Percentiles rank a stretch among this genome's conserved stretches.
Conservation (phyloP, 2,797 vertebrate genomes). For the Perdix hodgsoniae region DNA sequence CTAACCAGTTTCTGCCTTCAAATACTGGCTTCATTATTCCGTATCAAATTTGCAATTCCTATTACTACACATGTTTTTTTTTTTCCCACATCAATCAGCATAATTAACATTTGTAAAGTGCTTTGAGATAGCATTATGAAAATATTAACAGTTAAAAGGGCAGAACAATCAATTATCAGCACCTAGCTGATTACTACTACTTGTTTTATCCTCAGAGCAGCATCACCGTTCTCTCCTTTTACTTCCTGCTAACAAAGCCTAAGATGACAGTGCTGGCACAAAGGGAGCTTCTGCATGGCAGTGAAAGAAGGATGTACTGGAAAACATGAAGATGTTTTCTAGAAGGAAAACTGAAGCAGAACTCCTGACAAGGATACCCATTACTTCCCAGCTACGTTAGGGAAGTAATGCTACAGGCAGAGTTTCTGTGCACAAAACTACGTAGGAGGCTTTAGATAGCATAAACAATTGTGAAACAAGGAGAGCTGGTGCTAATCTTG, state of each 20-base stretch:
- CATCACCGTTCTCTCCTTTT: not conserved
- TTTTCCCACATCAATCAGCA: not conserved
- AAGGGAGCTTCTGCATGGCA: not conserved
- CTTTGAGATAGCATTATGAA: slow-evolving; percentile 56
- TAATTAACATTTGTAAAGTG: slow-evolving; percentile 52
- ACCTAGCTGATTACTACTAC: not conserved
- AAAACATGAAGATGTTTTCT: not conserved
- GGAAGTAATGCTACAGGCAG: not conserved
- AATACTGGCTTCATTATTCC: slow-evolving; percentile 15
- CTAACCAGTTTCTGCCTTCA: not conserved
- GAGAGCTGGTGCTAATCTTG: not conserved
- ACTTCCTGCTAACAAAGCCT: not conserved
- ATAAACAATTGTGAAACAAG: not conserved
- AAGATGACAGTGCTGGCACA: not conserved
- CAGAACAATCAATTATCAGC: not conserved
- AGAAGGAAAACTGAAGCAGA: not conserved
- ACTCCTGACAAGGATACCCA: not conserved
- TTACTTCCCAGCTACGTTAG: not conserved
- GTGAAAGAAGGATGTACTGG: not conserved
- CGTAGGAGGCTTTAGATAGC: not conserved
- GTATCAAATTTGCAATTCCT: slow-evolving; percentile 2
- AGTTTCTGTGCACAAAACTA: not conserved
- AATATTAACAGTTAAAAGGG: not conserved
- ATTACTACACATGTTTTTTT: not conserved
- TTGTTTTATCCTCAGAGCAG: not conserved